Base-by-base conservation (phyloP, 2,113 vertebrate genomes). In the Sterrhoptilus dennistouni region DNA sequence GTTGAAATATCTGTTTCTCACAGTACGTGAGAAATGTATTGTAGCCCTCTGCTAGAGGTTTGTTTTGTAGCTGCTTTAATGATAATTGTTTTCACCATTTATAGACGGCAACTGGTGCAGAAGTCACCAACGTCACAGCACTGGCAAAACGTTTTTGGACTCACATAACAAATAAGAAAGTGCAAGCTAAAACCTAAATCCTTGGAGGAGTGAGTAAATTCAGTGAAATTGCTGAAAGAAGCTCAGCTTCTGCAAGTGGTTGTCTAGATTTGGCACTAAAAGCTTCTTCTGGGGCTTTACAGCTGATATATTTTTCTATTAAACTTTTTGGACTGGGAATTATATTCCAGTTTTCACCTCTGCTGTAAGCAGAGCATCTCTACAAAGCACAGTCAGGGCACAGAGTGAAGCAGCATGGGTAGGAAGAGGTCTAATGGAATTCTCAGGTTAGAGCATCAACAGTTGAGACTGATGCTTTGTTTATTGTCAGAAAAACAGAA, bases 401-500 rank as follows among this genome's bases (percentile, higher is more conserved):
- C 0, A 2, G 50, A 36, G 53, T 1, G 6, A 88, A 88, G 28
- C 45, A 83, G 3, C 0, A 1, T 29, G 12, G 8, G 9, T 35
- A 53, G 64, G 23, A 83, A 60, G 63, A 65, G 60, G 5, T 80
- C 45, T 90, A 36, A 40, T 88, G 76, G 53, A 40, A 77, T 66
- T 83, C 42, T 82, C 29, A 38, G 28, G 36, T n/a, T 70, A 45
- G 42, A 65, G 28, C 25, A 61, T 52, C 38, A 75, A 59, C 83
- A 74, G 6, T 80, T 78, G 68, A 70, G 72, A 35, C 18, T 44
- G 20, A 35, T 66, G 28, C 11, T 92, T 87, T 52, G 15, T 82
- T 92, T 84, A 20, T 54, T 83, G 83, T 21, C 47, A 89, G 59
- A 70, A 83, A 77, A 83, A 27, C 12, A 57, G 76, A 89, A 89